Conservation (phyloP, 1,140 invertebrate genomes). For the Teleogryllus occipitalis region DNA sequence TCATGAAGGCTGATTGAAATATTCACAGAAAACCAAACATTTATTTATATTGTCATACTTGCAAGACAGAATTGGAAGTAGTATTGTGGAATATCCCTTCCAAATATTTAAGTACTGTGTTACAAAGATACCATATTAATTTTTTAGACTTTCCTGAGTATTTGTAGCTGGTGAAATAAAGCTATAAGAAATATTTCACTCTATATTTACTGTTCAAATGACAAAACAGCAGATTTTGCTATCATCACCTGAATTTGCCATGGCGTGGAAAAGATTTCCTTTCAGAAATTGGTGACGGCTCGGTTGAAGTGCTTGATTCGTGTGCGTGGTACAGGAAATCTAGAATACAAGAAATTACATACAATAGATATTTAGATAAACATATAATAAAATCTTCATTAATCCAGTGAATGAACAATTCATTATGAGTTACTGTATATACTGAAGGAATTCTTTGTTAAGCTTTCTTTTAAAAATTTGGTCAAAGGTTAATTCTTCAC, state of each 20-base stretch:
- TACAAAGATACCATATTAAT: not conserved
- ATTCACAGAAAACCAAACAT: too few species aligned
- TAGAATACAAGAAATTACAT: conserved; percentile 22
- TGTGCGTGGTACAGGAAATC: conserved; percentile 41
- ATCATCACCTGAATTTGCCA: conserved; percentile 20
- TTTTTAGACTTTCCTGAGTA: not conserved
- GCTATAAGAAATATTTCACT: too few species aligned
- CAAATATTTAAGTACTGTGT: not conserved
- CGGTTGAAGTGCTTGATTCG: conserved; percentile 46
- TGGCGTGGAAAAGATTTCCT: conserved; percentile 25
- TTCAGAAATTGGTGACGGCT: conserved; percentile 45
- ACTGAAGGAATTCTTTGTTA: not conserved
- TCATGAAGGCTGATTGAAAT: too few species aligned
- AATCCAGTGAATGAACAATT: not conserved
- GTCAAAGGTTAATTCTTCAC: too few species aligned
- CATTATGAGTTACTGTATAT: not conserved
- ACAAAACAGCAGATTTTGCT: too few species aligned
- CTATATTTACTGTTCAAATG: too few species aligned
- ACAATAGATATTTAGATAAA: conserved; percentile 14
- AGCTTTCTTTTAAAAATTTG: too few species aligned
- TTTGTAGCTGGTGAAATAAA: not conserved
- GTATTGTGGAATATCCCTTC: not conserved
- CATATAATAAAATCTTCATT: not conserved
- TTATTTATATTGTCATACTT: too few species aligned
- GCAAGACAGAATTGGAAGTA: too few species aligned